A percentile compares a stretch with the other conserved stretches of the same genome.
phyloP scores from a whole-genome alignment of 2,797 vertebrate species.

The Coilia nasus region DNA sequence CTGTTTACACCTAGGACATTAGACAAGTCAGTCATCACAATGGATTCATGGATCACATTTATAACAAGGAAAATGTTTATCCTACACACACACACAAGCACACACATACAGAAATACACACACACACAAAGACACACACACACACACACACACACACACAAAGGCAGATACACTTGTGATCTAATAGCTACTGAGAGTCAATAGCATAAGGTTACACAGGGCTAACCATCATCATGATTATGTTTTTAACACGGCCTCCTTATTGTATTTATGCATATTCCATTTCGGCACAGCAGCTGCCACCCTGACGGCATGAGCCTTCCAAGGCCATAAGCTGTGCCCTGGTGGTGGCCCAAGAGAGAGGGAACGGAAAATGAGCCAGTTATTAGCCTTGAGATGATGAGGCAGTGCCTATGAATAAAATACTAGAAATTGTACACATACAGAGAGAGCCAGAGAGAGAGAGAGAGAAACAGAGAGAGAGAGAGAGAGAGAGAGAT shows the following conservation, averaged over 20 bases:
- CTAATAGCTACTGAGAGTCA: background rate
- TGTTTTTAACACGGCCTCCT: slow-evolving; percentile 3
- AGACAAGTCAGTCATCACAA: background rate
- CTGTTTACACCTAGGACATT: background rate
- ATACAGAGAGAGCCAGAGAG: slow-evolving; percentile 65
- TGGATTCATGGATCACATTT: background rate
- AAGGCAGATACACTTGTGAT: background rate
- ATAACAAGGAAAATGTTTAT: background rate
- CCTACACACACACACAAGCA: background rate
- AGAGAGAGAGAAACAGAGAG: slow-evolving; percentile 31
- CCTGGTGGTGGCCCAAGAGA: background rate
- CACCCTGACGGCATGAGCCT: background rate
- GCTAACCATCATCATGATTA: background rate
- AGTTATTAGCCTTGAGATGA: background rate
- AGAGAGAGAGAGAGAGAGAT: background rate
- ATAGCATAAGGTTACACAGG: background rate
- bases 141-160: slow-evolving; percentile 8
- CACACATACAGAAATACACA: background rate
- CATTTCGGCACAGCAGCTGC: background rate
- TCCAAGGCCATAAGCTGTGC: slow-evolving; percentile 3
- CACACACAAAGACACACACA: background rate
- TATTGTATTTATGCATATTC: slow-evolving; percentile 15
- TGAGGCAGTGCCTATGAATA: slow-evolving; percentile 63
- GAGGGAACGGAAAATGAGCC: background rate
- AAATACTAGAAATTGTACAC: slow-evolving; percentile 33